These are phyloP conservation scores for Drosophila neonasuta DNA, from an alignment of 2,888 invertebrate species.

Conservation along the genomic window DNA sequence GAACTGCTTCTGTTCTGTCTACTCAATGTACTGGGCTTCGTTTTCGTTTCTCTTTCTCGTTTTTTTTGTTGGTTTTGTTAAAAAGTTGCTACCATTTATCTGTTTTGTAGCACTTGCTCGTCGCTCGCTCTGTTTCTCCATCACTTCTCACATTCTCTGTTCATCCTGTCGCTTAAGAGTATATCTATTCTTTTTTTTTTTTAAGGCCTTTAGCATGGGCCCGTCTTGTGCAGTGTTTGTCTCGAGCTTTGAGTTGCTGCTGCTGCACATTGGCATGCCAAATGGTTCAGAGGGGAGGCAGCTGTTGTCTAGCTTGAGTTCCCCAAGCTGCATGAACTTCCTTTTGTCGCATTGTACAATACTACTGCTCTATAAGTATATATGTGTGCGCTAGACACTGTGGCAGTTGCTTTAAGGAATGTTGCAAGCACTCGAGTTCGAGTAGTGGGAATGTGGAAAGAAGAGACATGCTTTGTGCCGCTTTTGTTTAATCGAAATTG, in stretches of 20 bases:
- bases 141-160: slow-evolving; percentile 41
- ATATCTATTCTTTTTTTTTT: slow-evolving; percentile 6
- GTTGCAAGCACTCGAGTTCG: slow-evolving; percentile 21
- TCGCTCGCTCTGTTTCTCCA: slow-evolving; percentile 4
- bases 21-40: slow-evolving; percentile 58
- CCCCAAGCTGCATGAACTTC: slow-evolving; percentile 56
- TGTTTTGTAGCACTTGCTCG: slow-evolving; percentile 61
- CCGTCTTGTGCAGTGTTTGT: slow-evolving; percentile 51
- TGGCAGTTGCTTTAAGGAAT: slow-evolving; percentile 50
- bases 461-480: slow-evolving; percentile 3
- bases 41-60: not conserved
- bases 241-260: slow-evolving; percentile 32
- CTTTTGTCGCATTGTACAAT: slow-evolving; percentile 59
- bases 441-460: slow-evolving; percentile 9
- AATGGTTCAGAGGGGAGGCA: slow-evolving; percentile 12
- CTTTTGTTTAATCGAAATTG: slow-evolving; percentile 45
- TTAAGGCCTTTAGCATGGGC: slow-evolving; percentile 5
- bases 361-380: slow-evolving; percentile 5
- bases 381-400: slow-evolving; percentile 38
- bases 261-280: slow-evolving; percentile 31
- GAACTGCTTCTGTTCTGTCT: slow-evolving; percentile 35
- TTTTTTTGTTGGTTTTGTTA: slow-evolving; percentile 53
- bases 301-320: slow-evolving; percentile 35
- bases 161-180: slow-evolving; percentile 26
- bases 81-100: slow-evolving; percentile 75